Conservation (phyloP, 2,797 vertebrate genomes). For the Parotocinclus haroldoi region DNA sequence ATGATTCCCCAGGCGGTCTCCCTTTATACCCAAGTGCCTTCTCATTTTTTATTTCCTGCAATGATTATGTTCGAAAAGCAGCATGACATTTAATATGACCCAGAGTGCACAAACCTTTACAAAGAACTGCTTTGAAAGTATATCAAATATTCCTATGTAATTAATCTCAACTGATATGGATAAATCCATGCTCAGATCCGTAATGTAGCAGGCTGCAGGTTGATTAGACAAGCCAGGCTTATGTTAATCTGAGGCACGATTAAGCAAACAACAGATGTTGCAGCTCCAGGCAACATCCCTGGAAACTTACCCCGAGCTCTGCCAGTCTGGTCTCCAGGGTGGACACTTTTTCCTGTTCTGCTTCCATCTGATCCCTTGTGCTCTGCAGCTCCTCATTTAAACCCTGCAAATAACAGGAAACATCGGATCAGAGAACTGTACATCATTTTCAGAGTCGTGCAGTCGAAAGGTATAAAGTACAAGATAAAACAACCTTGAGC, state of each 20-base stretch:
- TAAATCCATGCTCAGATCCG: no score
- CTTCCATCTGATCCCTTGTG: conserved; percentile 67
- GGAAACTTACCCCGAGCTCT: conserved; percentile 72
- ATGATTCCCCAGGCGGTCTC: no score
- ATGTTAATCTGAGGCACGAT: background rate
- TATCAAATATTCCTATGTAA: no score
- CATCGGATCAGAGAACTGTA: background rate
- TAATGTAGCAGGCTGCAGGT: background rate
- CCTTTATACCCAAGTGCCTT: no score
- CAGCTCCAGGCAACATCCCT: background rate
- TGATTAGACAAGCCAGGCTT: background rate
- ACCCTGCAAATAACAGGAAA: conserved; percentile 56
- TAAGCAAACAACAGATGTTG: conserved; percentile 6
- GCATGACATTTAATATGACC: no score
- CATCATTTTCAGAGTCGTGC: background rate
- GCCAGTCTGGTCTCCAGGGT: conserved; percentile 65
- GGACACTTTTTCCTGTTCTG: conserved; percentile 59
- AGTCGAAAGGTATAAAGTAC: background rate
- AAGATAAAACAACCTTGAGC: conserved; percentile 73
- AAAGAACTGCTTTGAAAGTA: no score
- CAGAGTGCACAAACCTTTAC: no score
- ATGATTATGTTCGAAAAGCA: no score
- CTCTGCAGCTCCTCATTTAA: conserved; percentile 70
- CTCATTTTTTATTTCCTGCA: no score
- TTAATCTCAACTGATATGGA: no score